phyloP scores from a whole-genome alignment of 1,140 invertebrate species.

The Agraylea sexmaculata region DNA sequence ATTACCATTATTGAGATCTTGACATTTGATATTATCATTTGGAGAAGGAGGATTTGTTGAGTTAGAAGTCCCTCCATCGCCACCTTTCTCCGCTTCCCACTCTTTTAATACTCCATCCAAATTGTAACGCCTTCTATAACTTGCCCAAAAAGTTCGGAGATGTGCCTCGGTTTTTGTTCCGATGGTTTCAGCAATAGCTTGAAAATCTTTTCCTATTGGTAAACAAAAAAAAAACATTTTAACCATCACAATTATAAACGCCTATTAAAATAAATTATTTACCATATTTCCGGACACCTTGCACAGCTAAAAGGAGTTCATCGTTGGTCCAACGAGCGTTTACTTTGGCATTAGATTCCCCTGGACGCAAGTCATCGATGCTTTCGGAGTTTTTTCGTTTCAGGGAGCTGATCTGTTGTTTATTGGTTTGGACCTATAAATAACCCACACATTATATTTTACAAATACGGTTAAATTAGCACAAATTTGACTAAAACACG shows the following conservation, averaged over 20 bases:
- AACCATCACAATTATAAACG: neutral
- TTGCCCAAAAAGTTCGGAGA: slow-evolving; percentile 80
- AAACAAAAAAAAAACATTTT: neutral
- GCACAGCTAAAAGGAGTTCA: slow-evolving; percentile 80
- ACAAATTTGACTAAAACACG: too few species aligned
- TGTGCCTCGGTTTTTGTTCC: slow-evolving; percentile 92
- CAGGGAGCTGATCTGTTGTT: slow-evolving; percentile 78
- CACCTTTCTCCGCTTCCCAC: slow-evolving; percentile 53
- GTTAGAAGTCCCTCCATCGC: slow-evolving; percentile 5
- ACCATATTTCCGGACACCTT: slow-evolving; percentile 88
- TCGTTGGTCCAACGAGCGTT: slow-evolving; percentile 88
- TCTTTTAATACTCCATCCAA: slow-evolving; percentile 81
- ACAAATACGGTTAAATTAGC: too few species aligned
- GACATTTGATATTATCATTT: neutral
- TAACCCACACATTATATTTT: neutral
- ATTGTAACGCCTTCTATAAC: slow-evolving; percentile 81
- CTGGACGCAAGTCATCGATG: slow-evolving; percentile 60
- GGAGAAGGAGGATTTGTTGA: neutral
- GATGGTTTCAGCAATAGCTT: slow-evolving; percentile 88
- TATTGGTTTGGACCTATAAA: slow-evolving; percentile 84
- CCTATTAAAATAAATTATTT: slow-evolving; percentile 14
- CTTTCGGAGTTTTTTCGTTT: slow-evolving; percentile 60
- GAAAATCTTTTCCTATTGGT: slow-evolving; percentile 66
- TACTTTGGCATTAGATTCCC: slow-evolving; percentile 56
- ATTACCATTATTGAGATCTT: slow-evolving; percentile 9